phyloP scores from a whole-genome alignment of 2,888 invertebrate genomes.

The Andrena haemorrhoa region DNA sequence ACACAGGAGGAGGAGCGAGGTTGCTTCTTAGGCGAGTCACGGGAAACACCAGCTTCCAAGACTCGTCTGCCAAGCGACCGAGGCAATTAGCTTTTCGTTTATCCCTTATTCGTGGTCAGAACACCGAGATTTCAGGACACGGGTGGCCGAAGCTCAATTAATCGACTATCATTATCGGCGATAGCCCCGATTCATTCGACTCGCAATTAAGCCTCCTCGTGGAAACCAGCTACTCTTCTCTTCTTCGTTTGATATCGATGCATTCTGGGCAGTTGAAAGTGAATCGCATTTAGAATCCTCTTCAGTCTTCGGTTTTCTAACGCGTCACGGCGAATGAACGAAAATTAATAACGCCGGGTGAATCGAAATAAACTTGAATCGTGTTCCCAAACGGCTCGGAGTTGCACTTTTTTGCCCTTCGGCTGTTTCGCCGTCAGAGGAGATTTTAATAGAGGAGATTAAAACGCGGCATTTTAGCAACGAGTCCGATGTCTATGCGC shows the following conservation, averaged over 20 bases:
- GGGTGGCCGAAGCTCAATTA: conserved; percentile 9
- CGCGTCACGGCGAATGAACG: background rate
- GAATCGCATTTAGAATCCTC: background rate
- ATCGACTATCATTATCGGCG: conserved; percentile 1
- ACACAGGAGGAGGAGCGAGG: conserved; percentile 1
- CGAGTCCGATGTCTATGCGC: background rate
- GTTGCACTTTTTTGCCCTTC: background rate
- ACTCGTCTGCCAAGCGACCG: conserved; percentile 3
- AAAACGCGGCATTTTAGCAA: background rate
- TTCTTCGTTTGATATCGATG: background rate
- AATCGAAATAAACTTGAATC: conserved; percentile 4
- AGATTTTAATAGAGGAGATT: conserved; percentile 1
- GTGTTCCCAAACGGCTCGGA: background rate
- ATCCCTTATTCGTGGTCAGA: background rate
- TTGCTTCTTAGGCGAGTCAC: conserved; percentile 46
- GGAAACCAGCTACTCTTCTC: background rate
- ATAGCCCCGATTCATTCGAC: conserved; percentile 33
- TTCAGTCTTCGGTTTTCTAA: background rate
- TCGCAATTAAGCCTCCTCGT: conserved; percentile 5
- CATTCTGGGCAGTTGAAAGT: background rate
- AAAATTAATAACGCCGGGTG: background rate
- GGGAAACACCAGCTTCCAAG: conserved; percentile 6
- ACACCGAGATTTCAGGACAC: background rate
- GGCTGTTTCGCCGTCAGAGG: background rate
- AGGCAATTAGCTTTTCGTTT: conserved; percentile 34